These are phyloP conservation scores for Podabrus alpinus DNA, from an alignment of 2,888 invertebrate species.

Conservation along the genomic window DNA sequence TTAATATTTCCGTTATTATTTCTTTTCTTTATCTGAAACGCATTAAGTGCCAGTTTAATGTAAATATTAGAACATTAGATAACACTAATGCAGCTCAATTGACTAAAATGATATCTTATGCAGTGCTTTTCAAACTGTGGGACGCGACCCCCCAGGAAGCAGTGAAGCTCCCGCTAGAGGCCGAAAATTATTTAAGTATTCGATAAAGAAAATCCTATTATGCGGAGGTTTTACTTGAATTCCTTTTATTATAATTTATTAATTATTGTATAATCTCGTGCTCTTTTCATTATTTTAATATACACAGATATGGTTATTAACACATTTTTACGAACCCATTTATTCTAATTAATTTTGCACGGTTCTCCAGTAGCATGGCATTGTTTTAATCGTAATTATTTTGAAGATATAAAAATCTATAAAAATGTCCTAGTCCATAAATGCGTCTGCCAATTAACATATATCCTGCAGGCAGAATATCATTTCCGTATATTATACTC, in stretches of 20 bases:
- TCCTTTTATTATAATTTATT: no score
- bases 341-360: neutral
- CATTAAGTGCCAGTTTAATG: neutral
- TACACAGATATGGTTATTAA: no score
- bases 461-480: neutral
- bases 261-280: no score
- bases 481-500: neutral
- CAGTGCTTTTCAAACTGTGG: no score
- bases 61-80: neutral
- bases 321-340: no score
- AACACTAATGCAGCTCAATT: neutral
- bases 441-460: neutral
- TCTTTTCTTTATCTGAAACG: neutral
- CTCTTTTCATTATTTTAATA: no score
- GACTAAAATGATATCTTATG: neutral
- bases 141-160: no score
- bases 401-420: neutral
- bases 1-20: neutral
- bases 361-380: neutral
- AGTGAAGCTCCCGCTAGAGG: no score
- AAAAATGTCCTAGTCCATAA: neutral
- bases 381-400: neutral
- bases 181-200: no score
- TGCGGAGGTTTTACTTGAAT: no score
- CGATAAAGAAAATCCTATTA: no score